Percentiles rank a stretch among this genome's conserved stretches.
Evolutionary conservation across 2,888 invertebrate species (phyloP).

Genomic region (Hydropsyche betteni): DNA sequence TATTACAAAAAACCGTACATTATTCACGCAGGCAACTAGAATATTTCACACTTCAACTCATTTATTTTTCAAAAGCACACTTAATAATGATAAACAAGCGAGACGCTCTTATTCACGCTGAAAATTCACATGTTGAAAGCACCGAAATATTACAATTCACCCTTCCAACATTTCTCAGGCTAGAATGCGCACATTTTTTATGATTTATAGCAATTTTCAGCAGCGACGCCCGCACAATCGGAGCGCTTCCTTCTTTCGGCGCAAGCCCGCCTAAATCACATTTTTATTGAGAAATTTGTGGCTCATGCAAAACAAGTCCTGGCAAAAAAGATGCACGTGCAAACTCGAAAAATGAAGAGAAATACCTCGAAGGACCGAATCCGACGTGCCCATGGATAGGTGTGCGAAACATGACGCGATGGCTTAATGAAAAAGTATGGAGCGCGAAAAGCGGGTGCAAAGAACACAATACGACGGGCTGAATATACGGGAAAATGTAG

Average conservation of each 20-base stretch:
- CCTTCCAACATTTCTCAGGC: too few relatives aligned
- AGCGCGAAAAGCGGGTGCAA: slow-evolving; percentile 17
- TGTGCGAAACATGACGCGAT: background rate
- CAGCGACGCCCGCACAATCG: too few relatives aligned
- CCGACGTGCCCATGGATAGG: background rate
- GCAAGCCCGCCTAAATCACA: background rate
- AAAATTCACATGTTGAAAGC: background rate
- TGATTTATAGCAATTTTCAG: too few relatives aligned
- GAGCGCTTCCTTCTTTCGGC: background rate
- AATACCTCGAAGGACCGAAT: slow-evolving; percentile 30
- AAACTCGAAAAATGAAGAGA: slow-evolving; percentile 28
- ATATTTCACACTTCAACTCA: too few relatives aligned
- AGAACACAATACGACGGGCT: slow-evolving; percentile 12
- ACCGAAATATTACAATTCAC: background rate
- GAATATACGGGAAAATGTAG: too few relatives aligned
- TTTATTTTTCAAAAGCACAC: too few relatives aligned
- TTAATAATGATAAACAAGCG: too few relatives aligned
- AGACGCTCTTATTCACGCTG: background rate
- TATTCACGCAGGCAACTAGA: too few relatives aligned
- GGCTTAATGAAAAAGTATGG: slow-evolving; percentile 39
- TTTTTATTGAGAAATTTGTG: slow-evolving; percentile 18
- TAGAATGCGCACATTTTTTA: slow-evolving; percentile 2
- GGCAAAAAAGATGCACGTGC: background rate
- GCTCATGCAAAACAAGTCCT: background rate
- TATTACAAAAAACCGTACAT: too few relatives aligned